A percentile compares a stretch with the other conserved stretches of the same genome.
These are phyloP conservation scores for Ptychoptera albimana DNA, from an alignment of 2,888 invertebrate genomes.

Conservation along the genomic window DNA sequence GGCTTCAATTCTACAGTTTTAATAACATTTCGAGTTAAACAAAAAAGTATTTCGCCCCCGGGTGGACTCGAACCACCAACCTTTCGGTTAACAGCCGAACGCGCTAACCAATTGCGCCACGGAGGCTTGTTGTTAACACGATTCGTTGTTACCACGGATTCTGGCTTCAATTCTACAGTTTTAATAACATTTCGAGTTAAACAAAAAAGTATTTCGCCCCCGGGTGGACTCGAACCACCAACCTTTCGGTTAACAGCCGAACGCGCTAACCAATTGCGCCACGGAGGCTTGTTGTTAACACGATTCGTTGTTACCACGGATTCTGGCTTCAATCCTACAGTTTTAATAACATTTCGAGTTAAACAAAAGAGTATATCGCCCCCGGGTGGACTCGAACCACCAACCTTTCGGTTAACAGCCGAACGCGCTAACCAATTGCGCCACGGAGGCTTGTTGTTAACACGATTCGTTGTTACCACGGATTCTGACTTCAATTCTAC, in stretches of 20 bases:
- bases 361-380: too few relatives aligned
- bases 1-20: too few relatives aligned
- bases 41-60: background rate
- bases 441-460: slow-evolving; percentile 6
- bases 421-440: slow-evolving; percentile 6
- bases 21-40: too few relatives aligned
- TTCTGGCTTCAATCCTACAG: too few relatives aligned
- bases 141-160: too few relatives aligned
- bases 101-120: slow-evolving; percentile 5
- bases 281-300: slow-evolving; percentile 4
- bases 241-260: slow-evolving; percentile 6
- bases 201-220: too few relatives aligned
- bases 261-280: slow-evolving; percentile 6
- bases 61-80: slow-evolving; percentile 5
- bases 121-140: background rate
- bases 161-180: too few relatives aligned
- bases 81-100: slow-evolving; percentile 5
- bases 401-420: slow-evolving; percentile 6
- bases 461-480: too few relatives aligned
- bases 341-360: too few relatives aligned
- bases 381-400: slow-evolving; percentile 6
- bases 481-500: too few relatives aligned
- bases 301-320: too few relatives aligned
- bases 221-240: slow-evolving; percentile 6
- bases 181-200: too few relatives aligned